Evolutionary conservation across 2,888 invertebrate genomes (phyloP).

Genomic region (Elegia similella): DNA sequence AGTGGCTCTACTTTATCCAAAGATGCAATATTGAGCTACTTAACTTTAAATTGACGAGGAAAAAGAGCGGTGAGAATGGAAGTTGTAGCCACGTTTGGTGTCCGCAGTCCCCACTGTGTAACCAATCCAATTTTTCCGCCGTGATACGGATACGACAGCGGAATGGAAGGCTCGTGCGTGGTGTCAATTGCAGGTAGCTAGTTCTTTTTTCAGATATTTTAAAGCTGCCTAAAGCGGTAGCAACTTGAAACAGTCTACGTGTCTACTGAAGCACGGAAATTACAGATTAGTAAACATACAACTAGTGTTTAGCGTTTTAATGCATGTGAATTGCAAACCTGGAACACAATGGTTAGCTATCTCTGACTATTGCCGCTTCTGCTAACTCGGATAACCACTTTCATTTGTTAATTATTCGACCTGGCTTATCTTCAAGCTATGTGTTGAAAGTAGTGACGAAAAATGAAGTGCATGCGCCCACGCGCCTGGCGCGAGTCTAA

Average conservation of each 20-base stretch:
- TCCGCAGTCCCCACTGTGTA: slow-evolving; percentile 8
- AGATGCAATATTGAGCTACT: too few relatives aligned
- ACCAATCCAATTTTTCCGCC: slow-evolving; percentile 33
- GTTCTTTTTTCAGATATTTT: too few relatives aligned
- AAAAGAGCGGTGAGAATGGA: not conserved
- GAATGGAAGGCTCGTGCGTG: slow-evolving; percentile 37
- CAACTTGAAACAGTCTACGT: too few relatives aligned
- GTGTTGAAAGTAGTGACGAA: slow-evolving; percentile 65
- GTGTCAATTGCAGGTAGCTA: slow-evolving; percentile 39
- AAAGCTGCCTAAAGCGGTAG: too few relatives aligned
- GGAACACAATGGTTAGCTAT: too few relatives aligned
- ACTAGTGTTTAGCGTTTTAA: too few relatives aligned
- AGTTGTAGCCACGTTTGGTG: not conserved
- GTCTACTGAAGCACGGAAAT: too few relatives aligned
- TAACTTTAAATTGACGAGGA: not conserved
- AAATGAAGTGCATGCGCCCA: slow-evolving; percentile 65
- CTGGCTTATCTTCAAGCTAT: slow-evolving; percentile 49
- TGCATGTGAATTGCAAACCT: too few relatives aligned
- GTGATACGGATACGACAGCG: slow-evolving; percentile 23
- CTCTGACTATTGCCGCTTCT: slow-evolving; percentile 19
- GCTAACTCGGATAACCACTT: not conserved
- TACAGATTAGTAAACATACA: too few relatives aligned
- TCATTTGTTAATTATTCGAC: slow-evolving; percentile 48
- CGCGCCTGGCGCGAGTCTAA: slow-evolving; percentile 27
- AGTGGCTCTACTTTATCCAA: too few relatives aligned